Evolutionary conservation across 2,888 invertebrate genomes (phyloP).

Genomic region (Polyommatus iphigenia): DNA sequence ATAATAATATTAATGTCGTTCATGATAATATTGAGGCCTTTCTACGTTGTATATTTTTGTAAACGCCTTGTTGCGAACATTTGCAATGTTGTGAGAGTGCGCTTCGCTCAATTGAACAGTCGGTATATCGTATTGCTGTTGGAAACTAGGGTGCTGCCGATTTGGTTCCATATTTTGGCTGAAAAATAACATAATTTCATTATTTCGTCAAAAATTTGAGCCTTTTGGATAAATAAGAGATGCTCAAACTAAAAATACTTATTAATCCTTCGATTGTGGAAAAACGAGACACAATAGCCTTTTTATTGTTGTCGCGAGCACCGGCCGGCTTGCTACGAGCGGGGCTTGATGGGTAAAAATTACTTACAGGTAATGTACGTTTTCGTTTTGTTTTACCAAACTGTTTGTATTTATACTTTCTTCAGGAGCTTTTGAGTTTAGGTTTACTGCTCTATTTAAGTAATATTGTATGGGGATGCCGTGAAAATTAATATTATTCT

Average conservation of each 20-base stretch:
- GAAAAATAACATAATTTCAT: neutral
- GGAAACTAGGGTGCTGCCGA: neutral
- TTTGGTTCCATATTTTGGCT: neutral
- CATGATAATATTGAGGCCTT: neutral
- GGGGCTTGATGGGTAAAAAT: too few relatives aligned
- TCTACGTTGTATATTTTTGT: conserved; percentile 18
- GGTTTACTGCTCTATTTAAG: neutral
- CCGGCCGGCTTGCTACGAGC: too few relatives aligned
- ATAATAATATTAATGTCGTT: neutral
- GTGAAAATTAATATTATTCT: neutral
- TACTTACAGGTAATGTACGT: neutral
- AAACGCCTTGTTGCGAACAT: conserved; percentile 39
- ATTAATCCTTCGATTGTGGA: too few relatives aligned
- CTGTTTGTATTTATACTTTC: neutral
- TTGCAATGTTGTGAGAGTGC: conserved; percentile 44
- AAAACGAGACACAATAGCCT: too few relatives aligned
- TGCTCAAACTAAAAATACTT: too few relatives aligned
- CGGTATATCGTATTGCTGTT: conserved; percentile 36
- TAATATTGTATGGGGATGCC: neutral
- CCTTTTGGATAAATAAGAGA: neutral
- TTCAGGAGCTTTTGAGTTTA: neutral
- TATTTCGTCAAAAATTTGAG: neutral
- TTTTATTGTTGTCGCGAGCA: too few relatives aligned
- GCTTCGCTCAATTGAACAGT: conserved; percentile 48
- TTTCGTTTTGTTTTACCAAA: neutral